Conservation (phyloP, 2,113 vertebrate species). For the Calyptomena viridis region DNA sequence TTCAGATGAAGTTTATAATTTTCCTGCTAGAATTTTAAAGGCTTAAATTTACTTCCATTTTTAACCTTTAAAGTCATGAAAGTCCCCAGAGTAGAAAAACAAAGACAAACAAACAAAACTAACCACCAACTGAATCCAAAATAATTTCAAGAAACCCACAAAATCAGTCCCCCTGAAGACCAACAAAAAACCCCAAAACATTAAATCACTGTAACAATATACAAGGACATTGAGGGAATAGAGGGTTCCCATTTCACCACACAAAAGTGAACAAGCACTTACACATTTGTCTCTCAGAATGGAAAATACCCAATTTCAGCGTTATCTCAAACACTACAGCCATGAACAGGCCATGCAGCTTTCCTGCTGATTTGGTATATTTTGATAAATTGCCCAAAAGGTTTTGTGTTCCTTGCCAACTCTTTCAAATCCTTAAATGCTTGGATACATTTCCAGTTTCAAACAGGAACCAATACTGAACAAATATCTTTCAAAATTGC, state of each 20-base stretch:
- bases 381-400: background rate
- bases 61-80: background rate
- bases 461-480: background rate
- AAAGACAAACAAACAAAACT: background rate
- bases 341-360: background rate
- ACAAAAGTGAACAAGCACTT: background rate
- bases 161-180: background rate
- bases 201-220: background rate
- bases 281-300: background rate
- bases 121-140: background rate
- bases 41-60: background rate
- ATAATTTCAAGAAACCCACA: background rate
- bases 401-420: background rate
- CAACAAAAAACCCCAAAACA: background rate
- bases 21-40: background rate
- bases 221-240: background rate
- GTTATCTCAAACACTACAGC: accelerated
- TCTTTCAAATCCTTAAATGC: background rate
- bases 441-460: background rate
- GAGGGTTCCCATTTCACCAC: background rate
- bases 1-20: background rate
- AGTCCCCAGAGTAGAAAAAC: background rate
- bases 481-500: background rate
- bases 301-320: background rate
- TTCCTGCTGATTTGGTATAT: background rate